phyloP scores from a whole-genome alignment of 2,113 vertebrate genomes.

The Gnathonemus longibarbis region DNA sequence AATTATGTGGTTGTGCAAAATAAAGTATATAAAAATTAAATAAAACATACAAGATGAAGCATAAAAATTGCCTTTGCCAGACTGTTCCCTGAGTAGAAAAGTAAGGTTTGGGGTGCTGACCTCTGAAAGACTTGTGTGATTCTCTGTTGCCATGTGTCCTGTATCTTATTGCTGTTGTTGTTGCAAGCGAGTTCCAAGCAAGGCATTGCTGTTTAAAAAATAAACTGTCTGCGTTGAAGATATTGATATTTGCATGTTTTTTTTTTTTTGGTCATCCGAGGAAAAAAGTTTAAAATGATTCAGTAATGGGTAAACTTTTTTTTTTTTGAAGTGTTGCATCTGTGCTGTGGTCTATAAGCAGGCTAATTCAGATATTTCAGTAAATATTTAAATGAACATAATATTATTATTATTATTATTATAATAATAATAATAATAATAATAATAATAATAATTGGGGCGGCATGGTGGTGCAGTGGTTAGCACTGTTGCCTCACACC shows the following conservation, averaged over 20 bases:
- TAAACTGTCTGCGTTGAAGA: conserved; percentile 50
- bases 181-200: conserved; percentile 14
- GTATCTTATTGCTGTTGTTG: conserved; percentile 32
- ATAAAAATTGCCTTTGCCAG: conserved; percentile 13
- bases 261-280: conserved; percentile 26
- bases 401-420: no score
- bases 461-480: no score
- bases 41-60: conserved; percentile 3
- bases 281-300: neutral
- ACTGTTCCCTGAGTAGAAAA: neutral
- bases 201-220: conserved; percentile 32
- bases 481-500: no score
- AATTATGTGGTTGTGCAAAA: conserved; percentile 31
- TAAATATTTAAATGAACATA: neutral
- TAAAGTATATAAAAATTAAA: conserved; percentile 12
- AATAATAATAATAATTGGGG: neutral
- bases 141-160: conserved; percentile 23
- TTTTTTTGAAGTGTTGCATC: neutral
- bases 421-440: no score
- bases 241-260: conserved; percentile 32
- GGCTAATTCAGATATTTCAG: neutral
- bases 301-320: neutral
- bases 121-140: conserved; percentile 24
- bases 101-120: neutral
- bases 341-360: neutral